A percentile compares a stretch with the other conserved stretches of the same genome.
phyloP scores from a whole-genome alignment of 2,888 invertebrate genomes.

The Cataglyphis altisquamis region DNA sequence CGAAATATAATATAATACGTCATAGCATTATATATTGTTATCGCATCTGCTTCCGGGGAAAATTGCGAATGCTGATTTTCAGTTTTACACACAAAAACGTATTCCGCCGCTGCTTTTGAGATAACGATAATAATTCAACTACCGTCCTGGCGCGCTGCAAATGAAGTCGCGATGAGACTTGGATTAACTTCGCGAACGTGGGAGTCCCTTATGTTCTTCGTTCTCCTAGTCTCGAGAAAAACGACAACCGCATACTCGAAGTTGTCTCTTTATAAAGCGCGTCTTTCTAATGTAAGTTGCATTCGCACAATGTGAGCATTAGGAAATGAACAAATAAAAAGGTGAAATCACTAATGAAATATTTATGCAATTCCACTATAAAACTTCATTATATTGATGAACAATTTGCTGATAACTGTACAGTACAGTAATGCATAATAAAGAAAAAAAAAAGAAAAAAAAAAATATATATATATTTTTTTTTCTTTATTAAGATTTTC shows the following conservation, averaged over 20 bases:
- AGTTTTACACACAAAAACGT: slow-evolving; percentile 8
- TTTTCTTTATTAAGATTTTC: too few species aligned
- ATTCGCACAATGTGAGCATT: not conserved
- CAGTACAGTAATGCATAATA: not conserved
- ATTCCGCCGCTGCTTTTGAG: slow-evolving; percentile 21
- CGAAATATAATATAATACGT: not conserved
- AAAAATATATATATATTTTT: not conserved
- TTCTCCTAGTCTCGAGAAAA: slow-evolving; percentile 5
- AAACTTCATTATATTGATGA: not conserved
- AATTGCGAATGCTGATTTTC: slow-evolving; percentile 16
- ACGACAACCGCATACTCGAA: slow-evolving; percentile 8
- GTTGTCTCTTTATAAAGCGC: not conserved
- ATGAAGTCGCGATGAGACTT: slow-evolving; percentile 36
- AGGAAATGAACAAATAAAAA: not conserved
- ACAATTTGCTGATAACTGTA: not conserved
- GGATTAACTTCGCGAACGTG: slow-evolving; percentile 33
- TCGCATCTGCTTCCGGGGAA: not conserved
- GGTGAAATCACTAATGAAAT: not conserved
- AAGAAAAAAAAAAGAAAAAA: not conserved
- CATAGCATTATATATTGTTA: not conserved
- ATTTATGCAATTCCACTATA: not conserved
- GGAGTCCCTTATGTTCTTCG: slow-evolving; percentile 12
- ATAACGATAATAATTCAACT: slow-evolving; percentile 42
- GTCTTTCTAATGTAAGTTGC: not conserved
- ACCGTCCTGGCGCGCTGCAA: slow-evolving; percentile 14